Conservation (phyloP, 2,113 vertebrate species). For the Rhadina sibilatrix region DNA sequence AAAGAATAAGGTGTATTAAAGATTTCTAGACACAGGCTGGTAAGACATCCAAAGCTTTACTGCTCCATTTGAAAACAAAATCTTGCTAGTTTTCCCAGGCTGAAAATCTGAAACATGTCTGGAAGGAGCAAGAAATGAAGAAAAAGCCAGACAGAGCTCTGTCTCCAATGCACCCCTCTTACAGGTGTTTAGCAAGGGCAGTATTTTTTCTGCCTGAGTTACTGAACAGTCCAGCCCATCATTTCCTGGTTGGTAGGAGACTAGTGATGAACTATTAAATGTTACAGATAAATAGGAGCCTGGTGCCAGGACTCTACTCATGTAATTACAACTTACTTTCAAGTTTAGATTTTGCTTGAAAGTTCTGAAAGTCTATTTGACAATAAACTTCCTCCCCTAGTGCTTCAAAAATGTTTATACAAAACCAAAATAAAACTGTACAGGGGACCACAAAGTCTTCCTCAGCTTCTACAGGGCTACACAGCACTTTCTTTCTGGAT, state of each 20-base stretch:
- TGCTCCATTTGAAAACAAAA: not conserved
- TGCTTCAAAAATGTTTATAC: not conserved
- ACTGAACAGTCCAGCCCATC: not conserved
- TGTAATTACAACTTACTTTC: not conserved
- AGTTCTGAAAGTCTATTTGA: not conserved
- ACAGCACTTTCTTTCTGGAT: not conserved
- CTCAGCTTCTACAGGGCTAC: not conserved
- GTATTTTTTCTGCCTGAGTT: not conserved
- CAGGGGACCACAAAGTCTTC: not conserved
- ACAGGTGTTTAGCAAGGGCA: not conserved
- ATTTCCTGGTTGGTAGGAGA: not conserved
- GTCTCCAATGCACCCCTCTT: not conserved
- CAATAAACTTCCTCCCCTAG: not conserved
- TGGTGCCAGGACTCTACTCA: not conserved
- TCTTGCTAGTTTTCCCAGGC: not conserved
- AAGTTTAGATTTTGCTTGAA: not conserved
- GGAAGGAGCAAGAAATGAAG: not conserved
- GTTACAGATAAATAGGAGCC: not conserved
- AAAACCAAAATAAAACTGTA: not conserved
- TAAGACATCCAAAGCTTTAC: not conserved
- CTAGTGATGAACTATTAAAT: not conserved
- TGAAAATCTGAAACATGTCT: not conserved
- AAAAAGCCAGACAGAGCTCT: not conserved
- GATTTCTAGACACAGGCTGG: not conserved
- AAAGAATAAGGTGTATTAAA: not conserved